phyloP scores from a whole-genome alignment of 35 echinoderm and acorn worm genomes.

The Patiria miniata region DNA sequence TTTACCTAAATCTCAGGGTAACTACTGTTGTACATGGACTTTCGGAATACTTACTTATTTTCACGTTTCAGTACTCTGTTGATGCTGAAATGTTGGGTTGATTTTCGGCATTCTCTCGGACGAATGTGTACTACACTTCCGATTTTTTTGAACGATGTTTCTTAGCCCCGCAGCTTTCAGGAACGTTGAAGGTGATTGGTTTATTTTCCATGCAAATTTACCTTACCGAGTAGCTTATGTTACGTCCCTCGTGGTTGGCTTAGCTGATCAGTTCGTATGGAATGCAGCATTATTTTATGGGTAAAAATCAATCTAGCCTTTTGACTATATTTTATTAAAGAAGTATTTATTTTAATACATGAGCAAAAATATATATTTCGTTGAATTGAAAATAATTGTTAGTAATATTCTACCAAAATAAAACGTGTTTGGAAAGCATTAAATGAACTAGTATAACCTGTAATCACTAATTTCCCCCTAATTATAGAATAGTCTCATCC shows the following conservation, averaged over 20 bases:
- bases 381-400: neutral
- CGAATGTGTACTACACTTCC: slow-evolving; percentile 41
- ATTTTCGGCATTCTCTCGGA: slow-evolving; percentile 18
- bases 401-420: too few species aligned
- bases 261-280: neutral
- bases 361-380: too few species aligned
- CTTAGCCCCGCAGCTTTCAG: slow-evolving; percentile 17
- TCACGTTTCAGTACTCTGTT: neutral
- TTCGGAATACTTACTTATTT: slow-evolving; percentile 13
- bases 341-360: too few species aligned
- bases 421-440: too few species aligned
- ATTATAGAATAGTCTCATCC: neutral
- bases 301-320: neutral
- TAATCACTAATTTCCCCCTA: neutral
- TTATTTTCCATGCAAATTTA: neutral
- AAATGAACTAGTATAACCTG: too few species aligned
- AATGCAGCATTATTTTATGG: neutral
- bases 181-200: slow-evolving; percentile 33
- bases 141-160: slow-evolving; percentile 55
- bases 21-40: neutral
- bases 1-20: neutral
- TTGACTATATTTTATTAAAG: neutral
- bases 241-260: neutral
- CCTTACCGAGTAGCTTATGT: neutral
- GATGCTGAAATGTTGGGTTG: slow-evolving; percentile 13